These are phyloP conservation scores for Drosophila mayaguana DNA, from an alignment of 2,888 invertebrate genomes.

Conservation along the genomic window DNA sequence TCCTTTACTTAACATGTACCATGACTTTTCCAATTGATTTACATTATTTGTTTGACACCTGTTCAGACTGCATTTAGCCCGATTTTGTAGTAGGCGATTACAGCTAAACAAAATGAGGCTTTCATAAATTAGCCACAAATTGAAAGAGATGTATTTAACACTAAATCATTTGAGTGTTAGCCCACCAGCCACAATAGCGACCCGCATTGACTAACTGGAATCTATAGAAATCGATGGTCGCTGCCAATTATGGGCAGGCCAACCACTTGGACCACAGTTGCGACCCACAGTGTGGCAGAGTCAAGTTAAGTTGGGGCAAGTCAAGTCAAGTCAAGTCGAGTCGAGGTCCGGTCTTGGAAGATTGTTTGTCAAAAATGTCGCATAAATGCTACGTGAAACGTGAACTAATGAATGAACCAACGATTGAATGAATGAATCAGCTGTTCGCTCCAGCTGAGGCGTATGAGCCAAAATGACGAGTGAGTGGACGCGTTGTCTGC, in stretches of 20 bases:
- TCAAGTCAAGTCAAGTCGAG: not conserved
- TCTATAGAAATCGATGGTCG: constrained; percentile 59
- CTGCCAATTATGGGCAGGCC: constrained; percentile 46
- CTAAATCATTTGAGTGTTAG: constrained; percentile 48
- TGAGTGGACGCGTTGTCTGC: constrained; percentile 61
- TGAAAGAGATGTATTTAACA: constrained; percentile 38
- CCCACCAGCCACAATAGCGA: constrained; percentile 16
- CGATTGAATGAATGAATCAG: constrained; percentile 42
- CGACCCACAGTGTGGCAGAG: constrained; percentile 42
- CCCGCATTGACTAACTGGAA: constrained; percentile 52
- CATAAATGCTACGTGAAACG: constrained; percentile 59
- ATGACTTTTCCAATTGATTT: constrained; percentile 4
- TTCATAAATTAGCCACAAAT: constrained; percentile 19
- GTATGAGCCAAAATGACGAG: constrained; percentile 45
- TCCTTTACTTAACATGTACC: not conserved
- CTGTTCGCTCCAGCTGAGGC: constrained; percentile 41
- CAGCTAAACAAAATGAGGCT: constrained; percentile 48
- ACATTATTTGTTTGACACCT: constrained; percentile 14
- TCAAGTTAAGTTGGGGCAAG: not conserved
- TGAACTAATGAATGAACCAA: constrained; percentile 37
- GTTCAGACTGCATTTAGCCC: constrained; percentile 1
- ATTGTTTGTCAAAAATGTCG: constrained; percentile 75
- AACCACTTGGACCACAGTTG: constrained; percentile 18
- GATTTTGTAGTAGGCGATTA: constrained; percentile 34
- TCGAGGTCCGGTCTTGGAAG: constrained; percentile 24